Percentiles rank a stretch among this genome's conserved stretches.
These are phyloP conservation scores for Hippasteria phrygiana DNA, from an alignment of 53 echinoderm and acorn worm species.

Conservation along the genomic window DNA sequence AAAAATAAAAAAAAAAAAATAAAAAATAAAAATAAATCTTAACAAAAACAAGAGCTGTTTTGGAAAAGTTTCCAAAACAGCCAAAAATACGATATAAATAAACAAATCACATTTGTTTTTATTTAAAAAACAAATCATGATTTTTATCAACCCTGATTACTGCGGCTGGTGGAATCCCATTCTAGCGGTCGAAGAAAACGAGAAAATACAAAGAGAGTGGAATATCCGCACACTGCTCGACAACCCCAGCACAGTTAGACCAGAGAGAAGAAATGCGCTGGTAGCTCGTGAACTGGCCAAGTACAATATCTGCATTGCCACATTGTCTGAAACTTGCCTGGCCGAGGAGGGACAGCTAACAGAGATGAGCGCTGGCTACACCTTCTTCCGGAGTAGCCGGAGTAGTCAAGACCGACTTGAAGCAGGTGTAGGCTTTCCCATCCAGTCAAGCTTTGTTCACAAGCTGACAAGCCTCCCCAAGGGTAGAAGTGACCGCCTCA, in stretches of 20 bases:
- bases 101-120: no score
- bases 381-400: constrained; percentile 30
- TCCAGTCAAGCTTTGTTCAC: background rate
- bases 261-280: constrained; percentile 3
- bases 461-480: background rate
- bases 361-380: background rate
- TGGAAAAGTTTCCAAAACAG: no score
- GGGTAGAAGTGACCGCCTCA: background rate
- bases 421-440: constrained; percentile 2
- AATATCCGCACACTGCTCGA: constrained; percentile 4
- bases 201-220: background rate
- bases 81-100: no score
- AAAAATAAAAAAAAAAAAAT: no score
- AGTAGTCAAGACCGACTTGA: background rate
- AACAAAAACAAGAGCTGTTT: no score
- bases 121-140: no score
- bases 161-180: constrained; percentile 35
- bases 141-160: no score
- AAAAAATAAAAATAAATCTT: no score
- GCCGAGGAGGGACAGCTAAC: background rate
- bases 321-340: constrained; percentile 12
- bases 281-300: constrained; percentile 12
- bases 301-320: constrained; percentile 34
- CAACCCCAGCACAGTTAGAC: background rate
- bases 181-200: constrained; percentile 6